phyloP scores from a whole-genome alignment of 1,140 invertebrate genomes.

The Anagrus nilaparvatae region DNA sequence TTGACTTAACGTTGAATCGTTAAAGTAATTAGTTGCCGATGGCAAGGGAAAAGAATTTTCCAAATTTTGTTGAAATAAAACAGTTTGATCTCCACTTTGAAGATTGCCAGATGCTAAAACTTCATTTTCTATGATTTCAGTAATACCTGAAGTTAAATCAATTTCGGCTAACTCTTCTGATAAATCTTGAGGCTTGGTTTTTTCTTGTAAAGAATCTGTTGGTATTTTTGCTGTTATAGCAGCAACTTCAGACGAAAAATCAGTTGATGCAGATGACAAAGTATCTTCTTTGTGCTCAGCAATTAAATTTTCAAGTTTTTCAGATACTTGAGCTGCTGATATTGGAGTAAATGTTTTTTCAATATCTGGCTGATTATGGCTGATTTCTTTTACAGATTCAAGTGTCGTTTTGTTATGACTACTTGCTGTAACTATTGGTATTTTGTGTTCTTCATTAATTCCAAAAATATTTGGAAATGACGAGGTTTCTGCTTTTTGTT shows the following conservation, averaged over 20 bases:
- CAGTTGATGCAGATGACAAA: constrained; percentile 4
- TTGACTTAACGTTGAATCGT: neutral
- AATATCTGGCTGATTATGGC: neutral
- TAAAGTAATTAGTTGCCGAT: constrained; percentile 4
- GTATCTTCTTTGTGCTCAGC: constrained; percentile 25
- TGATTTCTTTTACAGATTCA: constrained; percentile 4
- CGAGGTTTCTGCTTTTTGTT: constrained; percentile 3
- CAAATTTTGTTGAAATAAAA: constrained; percentile 2
- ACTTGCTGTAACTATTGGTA: too few species aligned
- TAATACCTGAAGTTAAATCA: constrained; percentile 14
- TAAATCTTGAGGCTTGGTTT: neutral
- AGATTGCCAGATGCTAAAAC: too few species aligned
- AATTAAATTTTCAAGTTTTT: constrained; percentile 35
- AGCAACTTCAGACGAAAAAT: constrained; percentile 13
- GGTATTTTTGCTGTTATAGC: constrained; percentile 11
- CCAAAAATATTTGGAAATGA: neutral
- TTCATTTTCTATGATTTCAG: neutral
- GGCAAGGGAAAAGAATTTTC: constrained; percentile 1
- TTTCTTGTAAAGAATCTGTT: neutral
- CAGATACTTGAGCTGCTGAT: constrained; percentile 31
- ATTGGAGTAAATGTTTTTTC: constrained; percentile 28
- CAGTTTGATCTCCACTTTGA: neutral
- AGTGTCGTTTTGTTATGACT: too few species aligned
- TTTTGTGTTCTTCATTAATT: neutral
- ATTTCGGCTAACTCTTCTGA: constrained; percentile 20